Conservation (phyloP, 2,888 invertebrate genomes). For the Melanophora roralis region DNA sequence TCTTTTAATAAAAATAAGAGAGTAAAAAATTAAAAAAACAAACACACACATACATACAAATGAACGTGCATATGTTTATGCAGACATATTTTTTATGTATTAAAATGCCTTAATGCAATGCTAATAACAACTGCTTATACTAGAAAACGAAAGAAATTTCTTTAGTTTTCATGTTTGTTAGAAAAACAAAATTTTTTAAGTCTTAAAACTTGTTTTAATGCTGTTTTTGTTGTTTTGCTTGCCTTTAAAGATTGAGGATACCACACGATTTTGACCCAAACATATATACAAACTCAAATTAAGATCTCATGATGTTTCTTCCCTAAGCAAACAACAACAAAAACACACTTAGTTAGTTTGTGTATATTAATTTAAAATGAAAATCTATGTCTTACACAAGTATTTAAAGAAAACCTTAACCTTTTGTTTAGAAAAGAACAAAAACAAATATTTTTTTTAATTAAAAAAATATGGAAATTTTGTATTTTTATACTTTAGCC, state of each 20-base stretch:
- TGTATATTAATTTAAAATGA: too few relatives aligned
- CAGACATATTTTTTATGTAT: conserved; percentile 3
- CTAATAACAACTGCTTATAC: not conserved
- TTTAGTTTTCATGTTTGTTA: not conserved
- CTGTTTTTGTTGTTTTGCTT: not conserved
- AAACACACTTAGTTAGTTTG: too few relatives aligned
- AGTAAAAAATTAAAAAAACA: too few relatives aligned
- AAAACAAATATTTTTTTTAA: too few relatives aligned
- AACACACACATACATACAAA: too few relatives aligned
- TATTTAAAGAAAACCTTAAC: too few relatives aligned
- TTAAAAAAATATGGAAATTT: too few relatives aligned
- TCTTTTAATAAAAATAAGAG: too few relatives aligned
- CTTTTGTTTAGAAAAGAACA: too few relatives aligned
- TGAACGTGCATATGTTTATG: too few relatives aligned
- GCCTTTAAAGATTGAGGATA: conserved; percentile 16
- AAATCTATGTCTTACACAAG: too few relatives aligned
- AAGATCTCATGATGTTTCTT: conserved; percentile 45
- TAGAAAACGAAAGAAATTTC: not conserved
- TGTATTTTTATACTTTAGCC: not conserved
- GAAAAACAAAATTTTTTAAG: not conserved
- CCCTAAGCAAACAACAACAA: too few relatives aligned
- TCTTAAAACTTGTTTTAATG: conserved; percentile 3
- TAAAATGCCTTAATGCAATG: conserved; percentile 21
- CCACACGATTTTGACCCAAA: conserved; percentile 61
- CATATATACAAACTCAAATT: conserved; percentile 50